Evolutionary conservation across 1,140 invertebrate species (phyloP), one percentile per base, ranked within the genome.

Genomic region (Dendroctonus valens): DNA sequence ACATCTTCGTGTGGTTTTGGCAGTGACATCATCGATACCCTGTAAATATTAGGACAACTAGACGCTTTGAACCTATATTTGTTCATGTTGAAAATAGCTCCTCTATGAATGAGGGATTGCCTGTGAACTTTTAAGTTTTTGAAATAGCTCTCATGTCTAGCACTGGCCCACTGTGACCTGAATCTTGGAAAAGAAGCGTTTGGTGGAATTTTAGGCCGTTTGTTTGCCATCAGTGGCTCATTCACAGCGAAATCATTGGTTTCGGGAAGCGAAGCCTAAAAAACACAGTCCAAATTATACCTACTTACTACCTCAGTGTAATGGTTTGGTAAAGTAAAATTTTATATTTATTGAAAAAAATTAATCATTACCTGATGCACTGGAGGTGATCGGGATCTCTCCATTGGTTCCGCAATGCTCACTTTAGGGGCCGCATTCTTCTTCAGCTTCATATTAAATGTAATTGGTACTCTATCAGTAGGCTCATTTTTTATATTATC

Each of bases 21-120:
- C 15, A 94, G 85, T 0, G 91, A 92, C 7, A 90, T 90, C 87
- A 94, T 94, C 0, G 92, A 94, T 75, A 94, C 94, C 70, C 89
- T 85, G 76, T 92, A 94, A 73, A 96, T 94, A 79, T 95, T 89
- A 0, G 93, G 92, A 79, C 92, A 94, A 14, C 92, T 94, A 0
- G 91, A 94, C 7, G 92, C 92, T 51, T 91, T 84, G 61, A 94
- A 79, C 52, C 89, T 84, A 78, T 95, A 95, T 59, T 89, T 84
- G 65, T 88, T 86, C 57, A 91, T 87, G 77, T 91, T 91, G 39
- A 93, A 78, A 79, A 91, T 89, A 1, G 91, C 91, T 49, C 89
- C 90, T 41, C 63, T 60, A 78, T 92, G 91, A 74, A 90, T 91
- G 42, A 94, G 85, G 0, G 90, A 91, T 76, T 91, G 90, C 65